These are phyloP conservation scores for Pecten maximus DNA, from an alignment of 2,888 invertebrate genomes.

Conservation along the genomic window DNA sequence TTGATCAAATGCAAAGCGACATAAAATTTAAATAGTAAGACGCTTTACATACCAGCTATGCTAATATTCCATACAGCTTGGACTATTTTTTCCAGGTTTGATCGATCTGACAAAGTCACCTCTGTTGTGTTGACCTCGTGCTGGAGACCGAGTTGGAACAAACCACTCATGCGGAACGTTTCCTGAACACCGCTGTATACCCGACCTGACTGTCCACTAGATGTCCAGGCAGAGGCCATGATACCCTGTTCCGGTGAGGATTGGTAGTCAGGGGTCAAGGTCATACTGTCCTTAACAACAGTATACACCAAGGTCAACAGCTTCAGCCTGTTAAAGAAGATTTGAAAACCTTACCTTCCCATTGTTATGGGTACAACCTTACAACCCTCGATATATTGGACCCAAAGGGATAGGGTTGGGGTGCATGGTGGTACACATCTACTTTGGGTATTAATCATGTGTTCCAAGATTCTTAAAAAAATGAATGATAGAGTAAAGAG, in stretches of 20 bases:
- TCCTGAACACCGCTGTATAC: not conserved
- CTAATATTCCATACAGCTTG: not conserved
- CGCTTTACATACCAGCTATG: not conserved
- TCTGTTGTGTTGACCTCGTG: not conserved
- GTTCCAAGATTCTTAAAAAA: too few species aligned
- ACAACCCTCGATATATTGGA: too few species aligned
- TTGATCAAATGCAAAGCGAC: too few species aligned
- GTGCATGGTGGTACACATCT: too few species aligned
- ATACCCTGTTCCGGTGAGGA: not conserved
- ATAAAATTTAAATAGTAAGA: too few species aligned
- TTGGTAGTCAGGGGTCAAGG: not conserved
- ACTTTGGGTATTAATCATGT: too few species aligned
- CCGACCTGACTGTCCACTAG: not conserved
- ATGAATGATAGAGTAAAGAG: too few species aligned
- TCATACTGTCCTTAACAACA: not conserved
- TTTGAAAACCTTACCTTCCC: too few species aligned
- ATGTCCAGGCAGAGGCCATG: not conserved
- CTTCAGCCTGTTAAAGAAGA: not conserved
- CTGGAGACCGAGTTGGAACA: not conserved
- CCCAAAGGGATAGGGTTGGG: too few species aligned
- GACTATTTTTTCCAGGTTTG: not conserved
- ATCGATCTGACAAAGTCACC: not conserved
- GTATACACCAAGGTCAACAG: not conserved
- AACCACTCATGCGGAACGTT: slow-evolving; percentile 3
- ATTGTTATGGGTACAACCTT: too few species aligned